Base-by-base conservation (phyloP, 2,888 invertebrate species). In the Salpingus planirostris region DNA sequence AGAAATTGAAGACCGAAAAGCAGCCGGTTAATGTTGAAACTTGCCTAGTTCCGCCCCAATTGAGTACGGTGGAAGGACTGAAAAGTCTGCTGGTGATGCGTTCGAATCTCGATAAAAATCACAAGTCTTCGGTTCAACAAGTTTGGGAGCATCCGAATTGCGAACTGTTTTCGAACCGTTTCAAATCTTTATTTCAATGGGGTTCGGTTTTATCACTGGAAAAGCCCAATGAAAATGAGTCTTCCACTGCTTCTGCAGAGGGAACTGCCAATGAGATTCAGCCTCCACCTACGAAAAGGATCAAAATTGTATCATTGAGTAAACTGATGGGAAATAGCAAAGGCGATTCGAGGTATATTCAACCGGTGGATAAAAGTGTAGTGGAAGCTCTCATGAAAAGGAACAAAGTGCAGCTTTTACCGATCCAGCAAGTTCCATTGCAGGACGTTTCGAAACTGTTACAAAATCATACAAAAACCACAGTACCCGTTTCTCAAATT, bases 131-230 rank as follows among this genome's bases (percentile, higher is more conserved):
- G n/a, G n/a, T n/a, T n/a, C n/a, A n/a, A n/a, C n/a, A n/a, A n/a
- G n/a, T n/a, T n/a, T n/a, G n/a, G n/a, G n/a, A n/a, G n/a, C n/a
- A n/a, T n/a, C n/a, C n/a, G n/a, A n/a, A n/a, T n/a, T n/a, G n/a
- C n/a, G 21, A 15, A 15, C 24, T 44, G 6, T 50, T 49, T 37
- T 39, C 36, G 12, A 12, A 33, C 13, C 29, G 46, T 21, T 49
- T 50, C 25, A 18, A 38, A 2, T 14, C 40, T 7, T 21, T 50
- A 2, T 47, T 47, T 23, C 38, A 40, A n/a, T 50, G 46, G 47
- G 43, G 46, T 3, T 38, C 45, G 5, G 27, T 47, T 12, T 25
- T 50, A 24, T 44, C 48, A 1, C 35, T 50, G 10, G 29, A 40
- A 30, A 24, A 31, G 31, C 43, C 41, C 18, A 28, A 30, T 18